phyloP scores from a whole-genome alignment of 2,797 vertebrate species.

The Siniperca obscura region DNA sequence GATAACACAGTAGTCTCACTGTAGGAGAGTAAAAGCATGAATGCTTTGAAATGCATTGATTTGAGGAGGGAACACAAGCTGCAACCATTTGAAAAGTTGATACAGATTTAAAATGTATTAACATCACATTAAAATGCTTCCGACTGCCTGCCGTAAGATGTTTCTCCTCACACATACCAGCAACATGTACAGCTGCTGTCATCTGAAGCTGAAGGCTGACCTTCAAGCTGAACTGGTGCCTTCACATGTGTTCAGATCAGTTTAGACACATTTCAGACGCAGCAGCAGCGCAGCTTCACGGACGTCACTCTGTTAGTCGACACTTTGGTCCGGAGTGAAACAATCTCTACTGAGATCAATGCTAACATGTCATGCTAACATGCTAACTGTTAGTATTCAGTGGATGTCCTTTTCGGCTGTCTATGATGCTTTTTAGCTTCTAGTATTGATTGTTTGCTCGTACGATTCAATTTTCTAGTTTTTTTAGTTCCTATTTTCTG shows the following conservation, averaged over 20 bases:
- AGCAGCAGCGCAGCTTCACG: not conserved
- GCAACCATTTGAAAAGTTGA: not conserved
- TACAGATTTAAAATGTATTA: not conserved
- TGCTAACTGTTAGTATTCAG: not conserved
- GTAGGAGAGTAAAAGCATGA: too few species aligned
- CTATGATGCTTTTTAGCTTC: not conserved
- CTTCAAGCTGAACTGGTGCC: slow-evolving; percentile 18
- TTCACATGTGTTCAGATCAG: slow-evolving; percentile 26
- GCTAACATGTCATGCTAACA: not conserved
- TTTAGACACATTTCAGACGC: not conserved
- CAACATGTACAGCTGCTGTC: slow-evolving; percentile 31
- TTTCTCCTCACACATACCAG: not conserved
- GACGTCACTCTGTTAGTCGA: not conserved
- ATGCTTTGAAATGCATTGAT: too few species aligned
- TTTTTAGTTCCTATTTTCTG: not conserved
- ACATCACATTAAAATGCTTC: not conserved
- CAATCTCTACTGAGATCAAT: not conserved
- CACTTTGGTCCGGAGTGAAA: too few species aligned
- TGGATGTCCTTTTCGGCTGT: too few species aligned
- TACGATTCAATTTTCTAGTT: not conserved
- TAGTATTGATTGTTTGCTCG: not conserved
- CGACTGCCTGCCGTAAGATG: not conserved
- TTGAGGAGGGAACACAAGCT: not conserved
- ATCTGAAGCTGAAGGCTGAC: slow-evolving; percentile 20
- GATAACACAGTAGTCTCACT: too few species aligned